Evolutionary conservation across 2,113 vertebrate species (phyloP).

Genomic region (Mirza zaza): DNA sequence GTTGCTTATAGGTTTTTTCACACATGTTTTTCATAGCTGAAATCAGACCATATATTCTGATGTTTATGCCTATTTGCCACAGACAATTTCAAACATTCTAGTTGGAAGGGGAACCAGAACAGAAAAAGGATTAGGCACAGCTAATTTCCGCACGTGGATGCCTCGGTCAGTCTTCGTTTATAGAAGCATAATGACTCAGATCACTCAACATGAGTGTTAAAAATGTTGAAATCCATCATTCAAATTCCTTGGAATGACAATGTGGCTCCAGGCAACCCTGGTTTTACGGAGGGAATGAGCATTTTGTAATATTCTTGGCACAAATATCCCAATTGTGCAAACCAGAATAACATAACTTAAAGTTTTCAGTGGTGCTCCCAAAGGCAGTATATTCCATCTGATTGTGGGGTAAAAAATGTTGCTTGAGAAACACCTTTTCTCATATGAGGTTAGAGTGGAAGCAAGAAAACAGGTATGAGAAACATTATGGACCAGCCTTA

Average conservation of each 20-base stretch:
- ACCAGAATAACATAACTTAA: not conserved
- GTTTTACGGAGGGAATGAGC: not conserved
- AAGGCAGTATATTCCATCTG: not conserved
- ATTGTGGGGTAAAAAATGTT: not conserved
- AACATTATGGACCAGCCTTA: not conserved
- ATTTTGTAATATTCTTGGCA: constrained; percentile 53
- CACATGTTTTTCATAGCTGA: not conserved
- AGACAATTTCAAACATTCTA: not conserved
- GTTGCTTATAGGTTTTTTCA: not conserved
- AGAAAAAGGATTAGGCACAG: not conserved
- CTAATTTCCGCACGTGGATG: not conserved
- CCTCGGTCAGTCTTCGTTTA: not conserved
- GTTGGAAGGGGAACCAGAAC: not conserved
- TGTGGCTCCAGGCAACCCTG: not conserved
- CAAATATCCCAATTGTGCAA: constrained; percentile 3
- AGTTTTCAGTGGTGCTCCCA: not conserved
- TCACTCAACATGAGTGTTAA: not conserved
- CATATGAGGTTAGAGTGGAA: not conserved
- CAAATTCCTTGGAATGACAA: not conserved
- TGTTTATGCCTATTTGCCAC: not conserved
- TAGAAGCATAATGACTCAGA: not conserved
- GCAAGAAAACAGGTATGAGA: not conserved
- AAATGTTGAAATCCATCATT: constrained; percentile 13
- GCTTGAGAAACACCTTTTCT: not conserved
- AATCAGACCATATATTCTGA: not conserved